Base-by-base conservation (phyloP, 2,797 vertebrate genomes). In the Clarias laeviceps region DNA sequence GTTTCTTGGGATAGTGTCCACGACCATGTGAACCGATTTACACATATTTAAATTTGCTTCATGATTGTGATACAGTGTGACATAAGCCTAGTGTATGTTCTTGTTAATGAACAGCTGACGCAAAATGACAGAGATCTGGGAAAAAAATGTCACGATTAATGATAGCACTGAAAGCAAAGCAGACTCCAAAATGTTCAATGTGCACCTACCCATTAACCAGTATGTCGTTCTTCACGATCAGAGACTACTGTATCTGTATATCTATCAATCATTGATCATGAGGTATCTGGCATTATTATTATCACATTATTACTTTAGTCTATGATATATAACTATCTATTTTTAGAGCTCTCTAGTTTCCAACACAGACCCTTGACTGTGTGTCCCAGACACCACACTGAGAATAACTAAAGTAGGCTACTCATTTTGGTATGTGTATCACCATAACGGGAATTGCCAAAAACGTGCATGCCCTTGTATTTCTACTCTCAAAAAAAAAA, bases 131-230 rank as follows among this genome's bases (percentile, higher is more conserved):
- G 61, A 1, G 77, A 40, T 45, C 77, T 80, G 78, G 59, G 1
- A 8, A 40, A 40, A 9, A 6, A 9, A 61, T 79, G 37, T 40
- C 34, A 64, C 12, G 24, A 80, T 45, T 64, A 64, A n/a, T 12
- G 61, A 79, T 37, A 61, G 24, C 59, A 64, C 57, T 78, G 20
- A 78, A 78, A 78, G 74, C 74, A 61, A 5, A 45, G 77, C 24
- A 27, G 24, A 45, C 59, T 18, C 4, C 24, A 65, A 45, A 45
- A 5, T 64, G 18, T 61, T 18, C 11, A 57, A 18, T 59, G 54
- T 59, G 56, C 15, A 29, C 27, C 29, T 32, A 32, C 14, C 12
- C 24, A 32, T 57, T 32, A 32, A 3, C n/a, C 50, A 32, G 7
- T 76, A 32, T 32, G 73, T 76, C 18, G 73, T 76, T 76, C 27